Percentiles rank a stretch among this genome's conserved stretches.
These are phyloP conservation scores for Ashinkailepas kermadecensis DNA, from an alignment of 2,888 invertebrate species.

Conservation along the genomic window DNA sequence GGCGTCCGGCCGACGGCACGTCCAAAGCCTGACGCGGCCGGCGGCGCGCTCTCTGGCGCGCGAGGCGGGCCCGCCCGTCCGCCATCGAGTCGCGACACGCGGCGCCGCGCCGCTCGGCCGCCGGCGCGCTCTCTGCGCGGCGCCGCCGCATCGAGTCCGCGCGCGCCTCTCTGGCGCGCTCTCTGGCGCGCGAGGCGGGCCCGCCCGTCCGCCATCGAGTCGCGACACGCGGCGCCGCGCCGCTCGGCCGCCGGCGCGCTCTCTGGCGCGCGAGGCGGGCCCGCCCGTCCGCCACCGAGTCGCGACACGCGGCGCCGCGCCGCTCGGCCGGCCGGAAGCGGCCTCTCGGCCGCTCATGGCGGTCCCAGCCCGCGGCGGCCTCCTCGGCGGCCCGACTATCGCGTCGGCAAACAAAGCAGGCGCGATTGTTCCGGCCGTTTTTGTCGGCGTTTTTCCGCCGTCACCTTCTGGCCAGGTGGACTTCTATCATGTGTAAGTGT, in stretches of 20 bases:
- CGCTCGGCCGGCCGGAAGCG: neutral
- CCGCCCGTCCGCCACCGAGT: neutral
- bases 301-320: neutral
- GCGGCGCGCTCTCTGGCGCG: too few species aligned
- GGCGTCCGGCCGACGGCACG: too few species aligned
- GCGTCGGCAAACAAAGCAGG: neutral
- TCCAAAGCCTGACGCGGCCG: too few species aligned
- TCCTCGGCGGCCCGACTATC: neutral
- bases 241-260: too few species aligned
- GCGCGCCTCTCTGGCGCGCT: too few species aligned
- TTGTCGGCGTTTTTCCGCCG: conserved; percentile 12
- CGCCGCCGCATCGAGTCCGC: too few species aligned
- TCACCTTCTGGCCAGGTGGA: conserved; percentile 7
- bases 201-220: neutral
- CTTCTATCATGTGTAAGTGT: conserved; percentile 22
- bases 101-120: neutral
- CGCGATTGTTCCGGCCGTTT: conserved; percentile 1
- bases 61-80: neutral
- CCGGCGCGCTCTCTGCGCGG: neutral
- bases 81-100: too few species aligned
- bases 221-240: neutral
- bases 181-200: neutral
- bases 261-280: neutral
- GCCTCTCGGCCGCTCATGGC: neutral
- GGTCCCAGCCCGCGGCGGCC: neutral